Evolutionary conservation across 2,888 invertebrate species (phyloP).

Genomic region (Clivina fossor): DNA sequence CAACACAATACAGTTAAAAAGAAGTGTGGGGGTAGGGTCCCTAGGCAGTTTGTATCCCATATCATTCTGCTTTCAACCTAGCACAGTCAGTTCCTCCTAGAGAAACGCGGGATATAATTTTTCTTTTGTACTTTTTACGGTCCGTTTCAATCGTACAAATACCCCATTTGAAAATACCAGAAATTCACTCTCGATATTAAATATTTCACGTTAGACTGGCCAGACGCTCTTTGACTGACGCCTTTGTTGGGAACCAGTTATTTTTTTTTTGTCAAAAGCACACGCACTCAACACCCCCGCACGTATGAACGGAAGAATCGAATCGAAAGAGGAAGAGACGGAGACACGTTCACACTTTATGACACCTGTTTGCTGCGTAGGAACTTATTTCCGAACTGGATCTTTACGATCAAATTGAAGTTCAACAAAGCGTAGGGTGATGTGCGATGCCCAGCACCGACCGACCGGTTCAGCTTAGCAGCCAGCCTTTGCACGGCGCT

Average conservation of each 20-base stretch:
- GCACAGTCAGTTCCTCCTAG: too few relatives aligned
- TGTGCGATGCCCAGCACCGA: background rate
- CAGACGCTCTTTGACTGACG: too few relatives aligned
- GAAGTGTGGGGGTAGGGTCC: too few relatives aligned
- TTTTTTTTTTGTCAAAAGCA: too few relatives aligned
- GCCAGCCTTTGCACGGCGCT: constrained; percentile 23
- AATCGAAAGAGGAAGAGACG: background rate
- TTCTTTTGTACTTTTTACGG: constrained; percentile 25
- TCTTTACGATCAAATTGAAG: constrained; percentile 34
- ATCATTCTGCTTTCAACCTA: too few relatives aligned
- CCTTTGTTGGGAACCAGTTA: too few relatives aligned
- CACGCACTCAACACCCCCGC: too few relatives aligned
- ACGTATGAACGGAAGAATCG: too few relatives aligned
- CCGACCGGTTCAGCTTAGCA: constrained; percentile 1
- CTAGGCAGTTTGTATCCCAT: too few relatives aligned
- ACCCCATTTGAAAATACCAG: constrained; percentile 29
- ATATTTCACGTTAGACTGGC: constrained; percentile 31
- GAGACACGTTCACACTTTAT: constrained; percentile 46
- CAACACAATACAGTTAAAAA: too few relatives aligned
- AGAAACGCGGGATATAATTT: constrained; percentile 5
- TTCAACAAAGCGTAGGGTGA: constrained; percentile 31
- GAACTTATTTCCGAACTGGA: constrained; percentile 35
- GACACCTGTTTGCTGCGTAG: constrained; percentile 47
- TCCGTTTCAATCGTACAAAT: constrained; percentile 26
- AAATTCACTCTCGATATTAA: constrained; percentile 29